A percentile compares a stretch with the other conserved stretches of the same genome.
Evolutionary conservation across 2,113 vertebrate genomes (phyloP).

Genomic region (Dendropsophus ebraccatus): DNA sequence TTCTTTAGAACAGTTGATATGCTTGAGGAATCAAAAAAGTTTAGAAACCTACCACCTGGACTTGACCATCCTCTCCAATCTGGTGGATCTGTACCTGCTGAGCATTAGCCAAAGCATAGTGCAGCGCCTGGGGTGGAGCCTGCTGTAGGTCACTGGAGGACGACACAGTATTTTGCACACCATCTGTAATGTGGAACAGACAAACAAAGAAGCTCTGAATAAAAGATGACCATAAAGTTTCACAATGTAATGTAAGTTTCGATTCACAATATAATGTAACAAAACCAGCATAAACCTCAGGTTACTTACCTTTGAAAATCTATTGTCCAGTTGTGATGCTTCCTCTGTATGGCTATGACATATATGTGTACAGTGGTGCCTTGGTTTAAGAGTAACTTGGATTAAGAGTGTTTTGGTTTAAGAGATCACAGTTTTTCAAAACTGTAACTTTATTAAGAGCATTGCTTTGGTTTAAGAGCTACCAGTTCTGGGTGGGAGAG

Average conservation of each 20-base stretch:
- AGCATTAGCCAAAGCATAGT: constrained; percentile 91
- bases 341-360: no score
- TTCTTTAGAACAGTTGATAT: not conserved
- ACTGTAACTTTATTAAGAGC: no score
- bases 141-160: constrained; percentile 81
- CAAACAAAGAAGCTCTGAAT: constrained; percentile 3
- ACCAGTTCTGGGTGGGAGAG: no score
- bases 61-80: constrained; percentile 95
- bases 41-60: constrained; percentile 90
- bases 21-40: not conserved
- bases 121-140: constrained; percentile 85
- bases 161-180: constrained; percentile 71
- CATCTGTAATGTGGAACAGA: constrained; percentile 66
- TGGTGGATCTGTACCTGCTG: constrained; percentile 98
- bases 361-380: no score
- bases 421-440: no score
- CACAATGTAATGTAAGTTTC: not conserved
- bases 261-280: not conserved
- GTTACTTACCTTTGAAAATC: no score
- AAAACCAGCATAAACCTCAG: not conserved
- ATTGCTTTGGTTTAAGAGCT: no score
- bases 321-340: not conserved
- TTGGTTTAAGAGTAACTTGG: no score
- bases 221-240: not conserved
- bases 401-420: no score